Evolutionary conservation across 2,797 vertebrate species (phyloP), one percentile per base, ranked within the genome.

Genomic region (Sebastolobus altivelis): DNA sequence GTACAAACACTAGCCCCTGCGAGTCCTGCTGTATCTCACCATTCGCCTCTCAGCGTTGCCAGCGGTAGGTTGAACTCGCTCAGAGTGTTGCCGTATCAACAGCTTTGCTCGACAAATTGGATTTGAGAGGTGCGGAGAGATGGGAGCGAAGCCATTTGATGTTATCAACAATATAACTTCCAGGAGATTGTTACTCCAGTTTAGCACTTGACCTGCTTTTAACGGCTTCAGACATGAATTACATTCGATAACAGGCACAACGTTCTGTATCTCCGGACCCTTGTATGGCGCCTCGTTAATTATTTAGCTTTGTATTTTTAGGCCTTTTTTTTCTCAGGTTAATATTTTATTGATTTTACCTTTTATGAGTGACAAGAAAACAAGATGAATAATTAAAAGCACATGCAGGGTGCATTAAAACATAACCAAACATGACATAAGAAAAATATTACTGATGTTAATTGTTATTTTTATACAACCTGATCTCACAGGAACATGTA

Each of bases 201-300:
- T 84, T 78, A 87, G 89, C 89, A 88, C 77, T 83, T 73, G 62
- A 83, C 81, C 75, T 79, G 75, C 68, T 87, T 89, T 76, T 56
- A 86, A 72, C 54, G 33, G 31, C 49, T 58, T 56, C 66, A n/a
- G 62, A 18, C 78, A 8, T 65, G 66, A 80, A 65, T 78, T 58
- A 25, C 8, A 46, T 40, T 60, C 6, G 5, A 31, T 63, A 54
- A 72, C 9, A 56, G 65, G 31, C 52, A 7, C 43, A 11, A 16
- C 10, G 2, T 4, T 10, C 20, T 29, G 63, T 4, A n/a, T 49
- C 3, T 55, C 40, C 1, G 8, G 25, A 77, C 46, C 65, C 14
- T 69, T 16, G n/a, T 20, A 7, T 31, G 25, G 31, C 13, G 25
- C 27, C 1, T 14, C 1, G 73, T 87, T 27, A 33, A 83, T 82